phyloP scores from a whole-genome alignment of 2,797 vertebrate genomes.

The Astyanax mexicanus region DNA sequence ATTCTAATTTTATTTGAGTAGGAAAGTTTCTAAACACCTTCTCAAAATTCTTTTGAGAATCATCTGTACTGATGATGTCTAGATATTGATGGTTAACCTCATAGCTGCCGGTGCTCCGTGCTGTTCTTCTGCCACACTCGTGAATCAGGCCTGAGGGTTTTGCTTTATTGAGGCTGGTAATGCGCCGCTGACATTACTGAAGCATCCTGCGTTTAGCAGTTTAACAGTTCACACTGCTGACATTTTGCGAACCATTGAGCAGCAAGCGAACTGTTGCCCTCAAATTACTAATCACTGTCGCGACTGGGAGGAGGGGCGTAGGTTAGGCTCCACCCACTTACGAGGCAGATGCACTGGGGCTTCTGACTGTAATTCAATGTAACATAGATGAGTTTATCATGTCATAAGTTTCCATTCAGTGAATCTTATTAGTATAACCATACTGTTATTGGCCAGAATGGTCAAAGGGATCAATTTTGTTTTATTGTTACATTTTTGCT shows the following conservation, averaged over 20 bases:
- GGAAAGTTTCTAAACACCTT: no score
- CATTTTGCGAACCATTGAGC: conserved; percentile 54
- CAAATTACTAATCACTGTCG: conserved; percentile 12
- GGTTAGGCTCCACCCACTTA: conserved; percentile 28
- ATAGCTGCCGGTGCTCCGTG: conserved; percentile 2
- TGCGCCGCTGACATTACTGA: neutral
- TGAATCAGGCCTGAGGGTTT: conserved; percentile 26
- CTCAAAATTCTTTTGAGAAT: no score
- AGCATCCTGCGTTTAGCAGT: conserved; percentile 17
- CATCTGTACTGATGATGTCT: neutral
- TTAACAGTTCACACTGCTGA: conserved; percentile 32
- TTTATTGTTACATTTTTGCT: no score
- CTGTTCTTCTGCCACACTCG: neutral
- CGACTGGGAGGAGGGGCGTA: neutral
- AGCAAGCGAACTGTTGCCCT: conserved; percentile 36
- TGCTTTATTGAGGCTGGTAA: conserved; percentile 20
- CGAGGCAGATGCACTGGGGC: conserved; percentile 10
- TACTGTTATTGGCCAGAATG: no score
- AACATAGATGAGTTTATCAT: no score
- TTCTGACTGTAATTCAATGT: no score
- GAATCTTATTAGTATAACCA: no score
- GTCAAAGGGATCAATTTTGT: no score
- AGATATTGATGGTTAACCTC: neutral
- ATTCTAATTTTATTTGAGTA: no score
- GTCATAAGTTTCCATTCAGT: no score